Percentiles rank a stretch among this genome's conserved stretches.
Evolutionary conservation across 2,888 invertebrate genomes (phyloP).

Genomic region (Scrobipalpa costella): DNA sequence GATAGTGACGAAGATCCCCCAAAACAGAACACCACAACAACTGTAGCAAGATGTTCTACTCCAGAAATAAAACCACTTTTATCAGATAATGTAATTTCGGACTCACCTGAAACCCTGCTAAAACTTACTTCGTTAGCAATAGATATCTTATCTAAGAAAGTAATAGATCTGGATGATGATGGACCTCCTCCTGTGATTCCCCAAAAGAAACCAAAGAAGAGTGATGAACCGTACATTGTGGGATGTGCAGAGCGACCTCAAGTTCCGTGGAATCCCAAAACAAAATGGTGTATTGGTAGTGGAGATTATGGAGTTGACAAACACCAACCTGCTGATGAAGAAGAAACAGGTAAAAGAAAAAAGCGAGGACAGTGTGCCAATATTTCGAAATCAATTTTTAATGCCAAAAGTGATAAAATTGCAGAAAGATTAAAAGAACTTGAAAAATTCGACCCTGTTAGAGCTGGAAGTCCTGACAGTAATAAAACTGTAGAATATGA

Average conservation of each 20-base stretch:
- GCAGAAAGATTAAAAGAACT: conserved; percentile 33
- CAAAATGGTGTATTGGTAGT: conserved; percentile 40
- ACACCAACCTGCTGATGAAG: conserved; percentile 27
- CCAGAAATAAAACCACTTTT: conserved; percentile 5
- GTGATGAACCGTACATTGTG: conserved; percentile 45
- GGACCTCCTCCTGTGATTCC: conserved; percentile 39
- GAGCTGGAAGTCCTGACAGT: conserved; percentile 39
- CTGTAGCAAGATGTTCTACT: conserved; percentile 23
- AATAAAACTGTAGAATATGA: conserved; percentile 43
- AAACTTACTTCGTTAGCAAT: conserved; percentile 36
- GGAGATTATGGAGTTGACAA: conserved; percentile 41
- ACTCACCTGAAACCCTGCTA: conserved; percentile 35
- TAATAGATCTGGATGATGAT: conserved; percentile 30
- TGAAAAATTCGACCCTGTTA: conserved; percentile 24
- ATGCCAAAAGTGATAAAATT: conserved; percentile 45
- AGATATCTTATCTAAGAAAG: conserved; percentile 33
- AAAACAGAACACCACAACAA: conserved; percentile 5
- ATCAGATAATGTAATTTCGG: conserved; percentile 26
- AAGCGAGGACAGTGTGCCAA: conserved; percentile 35
- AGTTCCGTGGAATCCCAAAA: conserved; percentile 34
- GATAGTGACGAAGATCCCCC: conserved; percentile 40
- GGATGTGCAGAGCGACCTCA: conserved; percentile 44
- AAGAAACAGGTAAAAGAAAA: conserved; percentile 34
- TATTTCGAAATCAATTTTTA: conserved; percentile 48
- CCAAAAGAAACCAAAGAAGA: conserved; percentile 42